Evolutionary conservation across 2,888 invertebrate species (phyloP), one percentile per base, ranked within the genome.

Genomic region (Lacanobia wlatinum): DNA sequence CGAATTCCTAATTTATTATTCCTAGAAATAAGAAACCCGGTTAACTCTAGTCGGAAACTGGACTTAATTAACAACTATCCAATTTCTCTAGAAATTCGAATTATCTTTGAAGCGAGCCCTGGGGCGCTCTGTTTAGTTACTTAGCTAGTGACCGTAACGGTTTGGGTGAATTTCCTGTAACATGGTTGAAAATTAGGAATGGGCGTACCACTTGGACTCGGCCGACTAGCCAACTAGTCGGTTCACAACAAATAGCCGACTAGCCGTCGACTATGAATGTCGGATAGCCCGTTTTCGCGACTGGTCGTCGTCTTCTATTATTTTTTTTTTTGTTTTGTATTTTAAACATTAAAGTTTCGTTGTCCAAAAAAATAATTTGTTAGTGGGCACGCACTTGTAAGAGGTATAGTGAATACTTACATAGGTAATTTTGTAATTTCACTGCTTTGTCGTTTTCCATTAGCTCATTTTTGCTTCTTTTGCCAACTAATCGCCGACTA

Each of bases 81-180:
- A 69, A 60, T 58, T 70, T 73, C 52, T 40, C 56, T 68, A 55
- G n/a, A 61, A 77, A 62, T 40, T 58, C 34, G 56, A 73, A 79
- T 66, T 77, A 70, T 70, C 61, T 73, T 56, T 73, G 55, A 61
- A 75, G 58, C 38, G 56, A 40, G 61, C 59, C 69, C 63, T 50
- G 18, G 52, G 63, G 53, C 55, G 65, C 34, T 70, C 53, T 34
- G 55, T 80, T 71, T 71, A 67, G 73, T 74, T 74, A 50, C 62
- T 59, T 53, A 61, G 64, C 71, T 52, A 86, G 79, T 81, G 80
- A 83, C 76, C 85, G 83, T 70, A 73, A 66, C 73, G 34, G 56
- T 76, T 56, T 34, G 38, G 70, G 46, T 70, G 64, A 70, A 82
- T 69, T 76, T 78, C 40, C 65, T 23, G 61, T 53, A 38, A 62